These are phyloP conservation scores for Trichopria drosophilae DNA, from an alignment of 2,888 invertebrate genomes.

Conservation along the genomic window DNA sequence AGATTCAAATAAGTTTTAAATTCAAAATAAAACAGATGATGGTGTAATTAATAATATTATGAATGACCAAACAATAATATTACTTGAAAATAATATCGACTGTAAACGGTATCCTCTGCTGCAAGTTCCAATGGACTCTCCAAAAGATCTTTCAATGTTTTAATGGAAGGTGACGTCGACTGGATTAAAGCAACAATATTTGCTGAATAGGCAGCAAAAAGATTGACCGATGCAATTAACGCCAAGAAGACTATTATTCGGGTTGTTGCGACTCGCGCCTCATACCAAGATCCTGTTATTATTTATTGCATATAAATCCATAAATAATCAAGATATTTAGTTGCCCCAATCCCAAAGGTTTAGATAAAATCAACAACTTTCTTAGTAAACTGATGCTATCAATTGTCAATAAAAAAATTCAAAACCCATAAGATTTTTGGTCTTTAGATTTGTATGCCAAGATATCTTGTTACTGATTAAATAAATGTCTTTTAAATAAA, in stretches of 20 bases:
- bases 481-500: too few relatives aligned
- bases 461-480: too few relatives aligned
- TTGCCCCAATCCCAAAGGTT: too few relatives aligned
- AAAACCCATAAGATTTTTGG: too few relatives aligned
- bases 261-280: slow-evolving; percentile 56
- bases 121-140: slow-evolving; percentile 70
- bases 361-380: too few relatives aligned
- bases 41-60: too few relatives aligned
- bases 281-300: slow-evolving; percentile 54
- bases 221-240: slow-evolving; percentile 68
- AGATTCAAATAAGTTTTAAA: too few relatives aligned
- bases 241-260: slow-evolving; percentile 68
- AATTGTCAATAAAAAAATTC: neutral
- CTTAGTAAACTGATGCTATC: too few relatives aligned
- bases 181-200: slow-evolving; percentile 76
- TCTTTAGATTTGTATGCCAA: too few relatives aligned
- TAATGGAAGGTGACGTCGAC: slow-evolving; percentile 71
- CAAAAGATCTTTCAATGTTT: slow-evolving; percentile 66
- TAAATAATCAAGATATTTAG: too few relatives aligned
- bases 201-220: slow-evolving; percentile 76
- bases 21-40: too few relatives aligned
- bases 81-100: slow-evolving; percentile 70
- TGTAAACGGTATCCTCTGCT: slow-evolving; percentile 71
- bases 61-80: neutral
- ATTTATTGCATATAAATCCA: too few relatives aligned